Conservation (phyloP, 2,888 invertebrate species). For the Andrena minutula region DNA sequence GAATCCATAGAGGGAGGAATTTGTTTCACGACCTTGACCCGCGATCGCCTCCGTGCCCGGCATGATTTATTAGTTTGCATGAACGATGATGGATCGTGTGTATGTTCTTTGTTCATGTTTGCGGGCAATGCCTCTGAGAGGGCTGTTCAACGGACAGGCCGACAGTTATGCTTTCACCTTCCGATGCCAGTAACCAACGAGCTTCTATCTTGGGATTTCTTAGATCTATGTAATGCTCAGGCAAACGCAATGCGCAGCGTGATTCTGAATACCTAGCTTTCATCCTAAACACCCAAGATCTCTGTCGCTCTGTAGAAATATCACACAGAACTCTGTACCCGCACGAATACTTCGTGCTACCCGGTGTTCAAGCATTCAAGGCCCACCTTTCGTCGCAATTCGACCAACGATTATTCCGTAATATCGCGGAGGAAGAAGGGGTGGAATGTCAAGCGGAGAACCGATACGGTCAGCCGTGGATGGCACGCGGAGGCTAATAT, state of each 20-base stretch:
- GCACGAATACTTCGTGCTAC: too few species aligned
- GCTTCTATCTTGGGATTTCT: neutral
- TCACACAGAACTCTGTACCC: too few species aligned
- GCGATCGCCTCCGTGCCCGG: constrained; percentile 21
- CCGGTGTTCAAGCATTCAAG: too few species aligned
- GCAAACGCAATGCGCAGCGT: neutral
- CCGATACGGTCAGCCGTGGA: neutral
- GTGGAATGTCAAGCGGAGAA: neutral
- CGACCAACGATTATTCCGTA: neutral
- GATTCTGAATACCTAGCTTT: too few species aligned
- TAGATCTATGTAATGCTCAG: neutral
- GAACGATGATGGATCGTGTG: constrained; percentile 61
- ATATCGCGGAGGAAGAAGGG: neutral
- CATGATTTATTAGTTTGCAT: constrained; percentile 60
- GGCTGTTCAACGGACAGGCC: constrained; percentile 24
- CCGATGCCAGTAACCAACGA: constrained; percentile 19
- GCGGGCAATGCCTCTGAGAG: constrained; percentile 31
- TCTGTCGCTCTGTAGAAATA: too few species aligned
- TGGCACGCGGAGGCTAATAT: constrained; percentile 19
- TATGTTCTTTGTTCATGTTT: constrained; percentile 49
- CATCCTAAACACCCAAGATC: too few species aligned
- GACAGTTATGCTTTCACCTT: constrained; percentile 49
- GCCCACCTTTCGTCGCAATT: neutral
- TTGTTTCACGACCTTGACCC: constrained; percentile 59
- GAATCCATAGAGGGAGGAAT: constrained; percentile 18